A percentile compares a stretch with the other conserved stretches of the same genome.
Evolutionary conservation across 2,797 vertebrate genomes (phyloP).

Genomic region (Fringilla coelebs): DNA sequence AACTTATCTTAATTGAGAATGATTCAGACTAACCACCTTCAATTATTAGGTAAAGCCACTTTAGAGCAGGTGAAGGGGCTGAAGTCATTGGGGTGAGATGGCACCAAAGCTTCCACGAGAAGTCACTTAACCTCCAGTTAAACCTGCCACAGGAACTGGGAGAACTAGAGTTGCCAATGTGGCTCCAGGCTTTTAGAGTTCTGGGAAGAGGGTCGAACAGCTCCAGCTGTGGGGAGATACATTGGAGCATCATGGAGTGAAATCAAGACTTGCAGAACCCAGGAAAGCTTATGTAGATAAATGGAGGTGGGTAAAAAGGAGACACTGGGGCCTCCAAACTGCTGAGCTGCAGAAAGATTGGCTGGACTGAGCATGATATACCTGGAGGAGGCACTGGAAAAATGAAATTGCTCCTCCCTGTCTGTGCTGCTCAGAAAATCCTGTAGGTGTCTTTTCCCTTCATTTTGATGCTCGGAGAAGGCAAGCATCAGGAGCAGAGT

Average conservation of each 20-base stretch:
- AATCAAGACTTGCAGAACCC: neutral
- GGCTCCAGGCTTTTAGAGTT: neutral
- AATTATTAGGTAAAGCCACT: neutral
- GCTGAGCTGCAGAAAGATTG: neutral
- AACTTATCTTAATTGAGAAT: neutral
- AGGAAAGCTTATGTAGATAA: neutral
- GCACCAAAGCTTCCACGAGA: neutral
- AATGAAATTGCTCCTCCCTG: neutral
- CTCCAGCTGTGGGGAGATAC: fast-evolving
- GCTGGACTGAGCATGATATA: neutral
- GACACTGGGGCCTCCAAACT: neutral
- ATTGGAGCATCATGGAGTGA: neutral
- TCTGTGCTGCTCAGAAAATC: neutral
- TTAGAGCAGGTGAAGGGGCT: neutral
- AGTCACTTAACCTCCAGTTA: neutral
- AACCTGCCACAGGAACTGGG: neutral
- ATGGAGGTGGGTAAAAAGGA: neutral
- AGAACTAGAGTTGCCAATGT: neutral
- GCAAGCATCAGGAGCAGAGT: neutral
- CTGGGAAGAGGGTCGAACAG: neutral
- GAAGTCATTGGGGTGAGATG: neutral
- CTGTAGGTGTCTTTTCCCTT: neutral
- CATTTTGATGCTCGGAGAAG: neutral
- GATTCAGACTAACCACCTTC: neutral
- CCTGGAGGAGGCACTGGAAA: neutral